Evolutionary conservation across 1,140 invertebrate species (phyloP).

Genomic region (Belonocnema kinseyi): DNA sequence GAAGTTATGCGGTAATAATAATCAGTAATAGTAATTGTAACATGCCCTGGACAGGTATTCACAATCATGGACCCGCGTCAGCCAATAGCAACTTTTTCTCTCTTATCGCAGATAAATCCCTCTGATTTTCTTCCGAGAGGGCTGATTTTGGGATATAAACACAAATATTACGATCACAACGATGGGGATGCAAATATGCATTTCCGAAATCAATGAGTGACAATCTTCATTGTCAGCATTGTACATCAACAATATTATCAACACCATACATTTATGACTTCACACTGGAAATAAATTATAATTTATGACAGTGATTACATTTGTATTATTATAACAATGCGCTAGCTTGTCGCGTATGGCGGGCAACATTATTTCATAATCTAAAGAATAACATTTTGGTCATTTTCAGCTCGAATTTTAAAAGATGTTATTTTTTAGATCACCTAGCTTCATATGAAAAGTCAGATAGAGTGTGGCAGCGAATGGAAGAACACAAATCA

Average conservation of each 20-base stretch:
- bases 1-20: constrained; percentile 42
- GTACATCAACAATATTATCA: constrained; percentile 35
- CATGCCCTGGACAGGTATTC: constrained; percentile 7
- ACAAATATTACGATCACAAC: constrained; percentile 21
- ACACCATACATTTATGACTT: constrained; percentile 27
- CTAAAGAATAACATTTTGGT: background rate
- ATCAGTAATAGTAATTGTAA: constrained; percentile 31
- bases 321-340: constrained; percentile 27
- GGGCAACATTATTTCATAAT: background rate
- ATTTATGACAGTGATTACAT: constrained; percentile 22
- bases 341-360: constrained; percentile 6
- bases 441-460: background rate
- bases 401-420: background rate
- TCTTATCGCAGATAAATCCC: constrained; percentile 1
- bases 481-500: constrained; percentile 23
- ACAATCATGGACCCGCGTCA: constrained; percentile 12
- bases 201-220: constrained; percentile 29
- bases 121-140: background rate
- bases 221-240: constrained; percentile 6
- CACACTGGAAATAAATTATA: constrained; percentile 29
- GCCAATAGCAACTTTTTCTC: constrained; percentile 6
- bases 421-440: no score
- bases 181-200: constrained; percentile 16
- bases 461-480: background rate
- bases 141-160: constrained; percentile 4